These are phyloP conservation scores for Gymnorhina tibicen DNA, from an alignment of 2,113 vertebrate genomes.

Conservation along the genomic window DNA sequence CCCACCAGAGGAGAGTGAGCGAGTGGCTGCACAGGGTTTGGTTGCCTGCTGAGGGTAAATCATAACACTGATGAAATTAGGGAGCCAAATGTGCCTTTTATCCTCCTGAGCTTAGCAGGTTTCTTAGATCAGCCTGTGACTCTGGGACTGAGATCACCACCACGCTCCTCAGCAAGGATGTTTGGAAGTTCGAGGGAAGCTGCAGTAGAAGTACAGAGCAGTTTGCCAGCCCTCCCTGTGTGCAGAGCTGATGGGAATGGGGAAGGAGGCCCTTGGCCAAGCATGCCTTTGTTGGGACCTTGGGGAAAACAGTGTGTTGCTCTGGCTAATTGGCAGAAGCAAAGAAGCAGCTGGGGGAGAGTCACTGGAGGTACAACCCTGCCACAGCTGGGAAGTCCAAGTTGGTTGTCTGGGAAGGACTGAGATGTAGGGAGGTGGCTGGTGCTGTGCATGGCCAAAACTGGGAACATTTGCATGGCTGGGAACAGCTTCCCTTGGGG, in stretches of 20 bases:
- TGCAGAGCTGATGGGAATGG: not conserved
- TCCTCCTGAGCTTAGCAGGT: not conserved
- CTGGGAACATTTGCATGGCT: not conserved
- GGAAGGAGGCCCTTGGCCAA: not conserved
- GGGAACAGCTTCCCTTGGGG: not conserved
- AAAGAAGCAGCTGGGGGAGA: not conserved
- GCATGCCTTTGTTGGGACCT: not conserved
- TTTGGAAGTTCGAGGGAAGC: not conserved
- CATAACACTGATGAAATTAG: not conserved
- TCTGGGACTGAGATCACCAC: not conserved
- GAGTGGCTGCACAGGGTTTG: not conserved
- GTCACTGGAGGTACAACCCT: not conserved
- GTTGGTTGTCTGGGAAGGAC: not conserved
- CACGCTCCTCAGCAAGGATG: rapidly evolving
- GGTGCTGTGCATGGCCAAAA: not conserved
- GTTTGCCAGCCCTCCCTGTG: rapidly evolving
- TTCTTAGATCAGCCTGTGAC: not conserved
- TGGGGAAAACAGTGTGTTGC: not conserved
- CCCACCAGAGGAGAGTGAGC: not conserved
- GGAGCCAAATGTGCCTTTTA: not conserved
- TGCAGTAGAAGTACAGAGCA: not conserved
- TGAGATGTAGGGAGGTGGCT: rapidly evolving
- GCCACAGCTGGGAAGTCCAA: not conserved
- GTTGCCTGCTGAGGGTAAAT: not conserved
- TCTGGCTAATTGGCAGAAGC: not conserved